A percentile compares a stretch with the other conserved stretches of the same genome.
Conservation (phyloP, 2,888 invertebrate species). For the Serrognathus titanus region DNA sequence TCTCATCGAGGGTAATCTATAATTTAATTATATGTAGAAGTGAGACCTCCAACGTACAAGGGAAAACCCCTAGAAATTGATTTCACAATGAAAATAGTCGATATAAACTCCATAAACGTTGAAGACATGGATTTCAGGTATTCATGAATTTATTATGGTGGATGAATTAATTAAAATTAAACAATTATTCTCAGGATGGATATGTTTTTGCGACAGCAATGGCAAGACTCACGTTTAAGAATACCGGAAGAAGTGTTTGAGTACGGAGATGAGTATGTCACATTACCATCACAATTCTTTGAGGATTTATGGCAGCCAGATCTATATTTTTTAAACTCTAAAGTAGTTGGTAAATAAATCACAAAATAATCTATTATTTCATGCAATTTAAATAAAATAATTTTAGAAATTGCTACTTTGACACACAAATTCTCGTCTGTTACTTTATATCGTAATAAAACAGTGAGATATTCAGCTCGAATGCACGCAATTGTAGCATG, state of each 20-base stretch:
- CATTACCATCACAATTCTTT: constrained; percentile 74
- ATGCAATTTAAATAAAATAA: neutral
- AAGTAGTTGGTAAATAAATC: constrained; percentile 67
- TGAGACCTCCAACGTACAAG: constrained; percentile 70
- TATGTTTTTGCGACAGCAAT: constrained; percentile 79
- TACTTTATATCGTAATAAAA: constrained; percentile 75
- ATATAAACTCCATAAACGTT: constrained; percentile 83
- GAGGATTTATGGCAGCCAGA: constrained; percentile 87
- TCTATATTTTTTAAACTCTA: constrained; percentile 80
- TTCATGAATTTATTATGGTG: constrained; percentile 4
- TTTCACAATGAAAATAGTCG: constrained; percentile 79
- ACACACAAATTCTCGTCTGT: constrained; percentile 80
- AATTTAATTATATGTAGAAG: constrained; percentile 54
- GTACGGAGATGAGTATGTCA: constrained; percentile 75
- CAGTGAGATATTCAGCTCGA: constrained; percentile 73
- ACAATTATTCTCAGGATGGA: constrained; percentile 65
- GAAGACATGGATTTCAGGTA: constrained; percentile 88
- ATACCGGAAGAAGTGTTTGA: constrained; percentile 76
- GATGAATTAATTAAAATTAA: neutral
- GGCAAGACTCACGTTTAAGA: constrained; percentile 74
- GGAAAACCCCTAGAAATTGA: constrained; percentile 73
- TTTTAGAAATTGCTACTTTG: constrained; percentile 72
- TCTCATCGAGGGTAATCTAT: neutral
- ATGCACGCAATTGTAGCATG: constrained; percentile 85
- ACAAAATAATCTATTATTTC: neutral